A percentile compares a stretch with the other conserved stretches of the same genome.
These are phyloP conservation scores for Leptobrachium ailaonicum DNA, from an alignment of 2,113 vertebrate genomes.

Conservation along the genomic window DNA sequence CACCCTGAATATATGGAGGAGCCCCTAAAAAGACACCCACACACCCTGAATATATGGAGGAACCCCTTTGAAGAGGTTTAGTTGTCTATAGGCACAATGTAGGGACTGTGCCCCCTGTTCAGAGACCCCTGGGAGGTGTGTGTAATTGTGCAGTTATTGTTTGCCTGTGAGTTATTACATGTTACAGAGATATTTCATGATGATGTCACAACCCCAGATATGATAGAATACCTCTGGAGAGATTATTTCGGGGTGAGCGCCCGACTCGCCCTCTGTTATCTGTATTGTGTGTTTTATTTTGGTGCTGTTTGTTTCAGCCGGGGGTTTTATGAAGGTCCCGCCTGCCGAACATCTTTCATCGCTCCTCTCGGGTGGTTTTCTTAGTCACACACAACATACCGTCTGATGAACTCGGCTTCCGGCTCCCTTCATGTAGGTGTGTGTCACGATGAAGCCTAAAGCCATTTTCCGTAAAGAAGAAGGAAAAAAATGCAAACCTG, in stretches of 20 bases:
- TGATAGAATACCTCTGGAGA: too few species aligned
- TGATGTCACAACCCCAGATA: too few species aligned
- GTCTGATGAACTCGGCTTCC: not conserved
- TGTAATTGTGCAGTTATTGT: too few species aligned
- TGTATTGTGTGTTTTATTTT: not conserved
- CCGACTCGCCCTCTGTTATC: not conserved
- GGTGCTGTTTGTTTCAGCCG: not conserved
- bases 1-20: too few species aligned
- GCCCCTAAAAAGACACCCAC: too few species aligned
- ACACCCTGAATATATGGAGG: too few species aligned
- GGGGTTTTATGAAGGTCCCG: not conserved
- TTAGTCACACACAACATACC: conserved; percentile 10
- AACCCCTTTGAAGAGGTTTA: too few species aligned
- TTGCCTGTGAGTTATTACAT: too few species aligned
- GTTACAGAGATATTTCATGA: too few species aligned
- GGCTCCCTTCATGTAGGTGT: not conserved
- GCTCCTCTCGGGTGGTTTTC: conserved; percentile 18
- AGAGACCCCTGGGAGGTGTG: too few species aligned
- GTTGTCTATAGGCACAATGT: too few species aligned
- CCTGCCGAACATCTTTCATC: conserved; percentile 28
- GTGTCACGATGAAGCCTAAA: conserved; percentile 22
- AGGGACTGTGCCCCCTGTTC: too few species aligned
- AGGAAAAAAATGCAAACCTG: not conserved
- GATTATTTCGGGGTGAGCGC: not conserved
- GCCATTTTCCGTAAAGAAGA: not conserved